Percentiles rank a stretch among this genome's conserved stretches.
phyloP scores from a whole-genome alignment of 2,888 invertebrate species.

The Tineola bisselliella region DNA sequence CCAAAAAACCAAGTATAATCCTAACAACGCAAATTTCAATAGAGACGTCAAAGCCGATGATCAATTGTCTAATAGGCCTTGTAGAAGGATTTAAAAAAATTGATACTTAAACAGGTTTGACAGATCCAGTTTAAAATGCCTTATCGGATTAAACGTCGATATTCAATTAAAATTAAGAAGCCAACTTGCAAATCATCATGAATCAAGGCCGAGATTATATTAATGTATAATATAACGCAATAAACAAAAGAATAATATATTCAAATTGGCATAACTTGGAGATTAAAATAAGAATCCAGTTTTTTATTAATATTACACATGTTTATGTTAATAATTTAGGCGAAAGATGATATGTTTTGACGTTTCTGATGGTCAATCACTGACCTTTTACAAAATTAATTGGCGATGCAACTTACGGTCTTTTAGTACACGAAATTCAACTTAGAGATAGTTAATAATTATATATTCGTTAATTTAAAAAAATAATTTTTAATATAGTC shows the following conservation, averaged over 20 bases:
- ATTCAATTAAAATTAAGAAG: conserved; percentile 3
- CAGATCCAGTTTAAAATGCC: background rate
- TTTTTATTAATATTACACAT: background rate
- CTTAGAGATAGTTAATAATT: too few species aligned
- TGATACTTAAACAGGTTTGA: too few species aligned
- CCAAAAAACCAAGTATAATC: too few species aligned
- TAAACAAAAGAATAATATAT: background rate
- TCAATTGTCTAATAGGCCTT: background rate
- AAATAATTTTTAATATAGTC: too few species aligned
- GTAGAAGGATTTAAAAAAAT: background rate
- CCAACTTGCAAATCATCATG: background rate
- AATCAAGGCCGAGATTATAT: background rate
- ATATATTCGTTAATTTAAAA: too few species aligned
- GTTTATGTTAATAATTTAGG: too few species aligned
- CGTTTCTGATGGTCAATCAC: too few species aligned
- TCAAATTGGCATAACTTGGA: background rate
- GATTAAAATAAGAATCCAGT: background rate
- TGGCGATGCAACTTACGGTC: background rate
- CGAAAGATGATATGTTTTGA: too few species aligned
- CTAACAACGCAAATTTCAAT: too few species aligned
- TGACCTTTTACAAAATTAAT: too few species aligned
- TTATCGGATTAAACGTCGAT: conserved; percentile 1
- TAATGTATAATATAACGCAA: background rate
- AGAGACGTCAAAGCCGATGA: too few species aligned
- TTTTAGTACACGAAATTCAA: background rate